Conservation (phyloP, 2,797 vertebrate species). For the Chaetophractus vellerosus region DNA sequence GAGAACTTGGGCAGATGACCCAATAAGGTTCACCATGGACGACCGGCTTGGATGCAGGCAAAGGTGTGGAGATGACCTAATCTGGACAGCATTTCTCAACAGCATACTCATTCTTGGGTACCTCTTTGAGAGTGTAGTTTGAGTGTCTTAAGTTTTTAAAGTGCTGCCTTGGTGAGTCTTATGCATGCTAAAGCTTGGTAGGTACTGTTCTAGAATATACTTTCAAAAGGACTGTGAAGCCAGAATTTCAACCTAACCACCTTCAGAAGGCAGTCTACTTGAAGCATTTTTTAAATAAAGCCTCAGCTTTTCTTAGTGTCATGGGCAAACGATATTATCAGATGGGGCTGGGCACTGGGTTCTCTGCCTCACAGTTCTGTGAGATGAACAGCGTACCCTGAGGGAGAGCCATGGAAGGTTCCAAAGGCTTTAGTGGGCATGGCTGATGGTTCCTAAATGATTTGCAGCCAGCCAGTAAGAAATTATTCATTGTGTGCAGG, state of each 20-base stretch:
- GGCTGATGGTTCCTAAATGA: background rate
- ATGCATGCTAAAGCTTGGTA: background rate
- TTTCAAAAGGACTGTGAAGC: background rate
- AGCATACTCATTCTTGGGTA: background rate
- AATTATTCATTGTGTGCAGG: background rate
- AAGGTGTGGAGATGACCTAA: background rate
- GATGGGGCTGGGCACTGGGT: background rate
- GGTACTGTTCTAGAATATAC: background rate
- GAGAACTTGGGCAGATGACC: background rate
- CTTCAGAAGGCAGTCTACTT: background rate
- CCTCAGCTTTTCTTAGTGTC: background rate
- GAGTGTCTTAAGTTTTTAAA: background rate
- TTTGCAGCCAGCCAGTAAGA: background rate
- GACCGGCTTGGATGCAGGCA: no score
- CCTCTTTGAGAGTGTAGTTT: background rate
- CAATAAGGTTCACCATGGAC: accelerated
- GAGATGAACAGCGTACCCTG: background rate
- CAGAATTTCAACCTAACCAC: background rate
- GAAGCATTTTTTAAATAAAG: background rate
- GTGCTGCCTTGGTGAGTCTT: background rate
- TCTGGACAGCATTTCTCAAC: background rate
- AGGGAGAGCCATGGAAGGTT: background rate
- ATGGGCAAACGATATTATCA: accelerated
- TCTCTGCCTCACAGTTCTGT: background rate
- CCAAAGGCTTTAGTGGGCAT: background rate